These are phyloP conservation scores for Mionectes macconnelli DNA, from an alignment of 2,113 vertebrate genomes.

Conservation along the genomic window DNA sequence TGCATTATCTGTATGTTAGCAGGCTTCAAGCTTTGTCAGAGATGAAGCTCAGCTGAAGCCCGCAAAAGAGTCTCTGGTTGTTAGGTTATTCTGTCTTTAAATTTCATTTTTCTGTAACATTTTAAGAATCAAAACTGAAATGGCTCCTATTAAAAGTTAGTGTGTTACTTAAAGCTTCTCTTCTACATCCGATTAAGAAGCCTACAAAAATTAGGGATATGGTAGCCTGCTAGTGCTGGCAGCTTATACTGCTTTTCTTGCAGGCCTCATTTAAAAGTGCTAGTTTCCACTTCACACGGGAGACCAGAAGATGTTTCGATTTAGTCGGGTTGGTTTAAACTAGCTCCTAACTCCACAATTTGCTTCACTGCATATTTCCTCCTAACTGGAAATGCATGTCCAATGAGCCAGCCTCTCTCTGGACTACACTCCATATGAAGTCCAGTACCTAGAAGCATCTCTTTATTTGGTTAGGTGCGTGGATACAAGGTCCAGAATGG, in stretches of 20 bases:
- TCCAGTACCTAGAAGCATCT: background rate
- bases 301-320: background rate
- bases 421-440: background rate
- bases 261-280: background rate
- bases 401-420: background rate
- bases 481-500: background rate
- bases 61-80: background rate
- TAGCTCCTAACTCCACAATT: background rate
- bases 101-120: background rate
- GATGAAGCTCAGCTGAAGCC: background rate
- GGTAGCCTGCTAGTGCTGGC: background rate
- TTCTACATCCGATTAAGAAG: background rate
- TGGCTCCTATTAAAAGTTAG: background rate
- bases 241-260: background rate
- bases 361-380: background rate
- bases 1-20: background rate
- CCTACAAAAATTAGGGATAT: background rate
- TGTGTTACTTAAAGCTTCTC: background rate
- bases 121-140: background rate
- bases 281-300: background rate
- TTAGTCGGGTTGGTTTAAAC: background rate
- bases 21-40: background rate
- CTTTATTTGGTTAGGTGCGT: accelerated
- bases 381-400: accelerated
- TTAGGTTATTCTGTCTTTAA: background rate